phyloP scores from a whole-genome alignment of 1,140 invertebrate genomes.

The Sarcophaga bullata region DNA sequence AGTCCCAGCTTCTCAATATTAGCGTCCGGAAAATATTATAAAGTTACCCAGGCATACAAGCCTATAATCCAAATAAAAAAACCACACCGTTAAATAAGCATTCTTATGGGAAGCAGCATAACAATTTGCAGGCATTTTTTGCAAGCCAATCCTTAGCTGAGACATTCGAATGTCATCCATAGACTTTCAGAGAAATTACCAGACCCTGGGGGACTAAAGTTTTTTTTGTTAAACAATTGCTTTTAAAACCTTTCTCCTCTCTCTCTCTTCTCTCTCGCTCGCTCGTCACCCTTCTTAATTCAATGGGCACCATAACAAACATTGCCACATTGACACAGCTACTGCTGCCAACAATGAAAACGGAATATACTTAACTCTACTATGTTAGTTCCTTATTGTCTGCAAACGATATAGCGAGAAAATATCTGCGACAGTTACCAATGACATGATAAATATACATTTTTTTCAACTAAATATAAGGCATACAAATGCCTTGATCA shows the following conservation, averaged over 20 bases:
- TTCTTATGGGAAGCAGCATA: background rate
- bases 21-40: no score
- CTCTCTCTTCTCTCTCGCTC: background rate
- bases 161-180: background rate
- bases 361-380: background rate
- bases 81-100: background rate
- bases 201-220: background rate
- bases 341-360: background rate
- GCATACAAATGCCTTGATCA: background rate
- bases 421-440: background rate
- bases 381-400: background rate
- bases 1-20: no score
- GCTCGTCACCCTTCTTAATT: background rate
- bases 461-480: background rate
- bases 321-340: background rate
- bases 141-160: background rate
- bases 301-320: background rate
- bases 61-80: background rate
- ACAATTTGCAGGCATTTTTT: constrained; percentile 7
- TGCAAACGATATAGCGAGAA: background rate
- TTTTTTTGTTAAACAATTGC: no score
- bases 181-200: background rate
- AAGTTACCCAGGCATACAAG: no score
- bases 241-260: no score
- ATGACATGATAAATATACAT: background rate